These are phyloP conservation scores for Menidia menidia DNA, from an alignment of 2,797 vertebrate species.

Conservation along the genomic window DNA sequence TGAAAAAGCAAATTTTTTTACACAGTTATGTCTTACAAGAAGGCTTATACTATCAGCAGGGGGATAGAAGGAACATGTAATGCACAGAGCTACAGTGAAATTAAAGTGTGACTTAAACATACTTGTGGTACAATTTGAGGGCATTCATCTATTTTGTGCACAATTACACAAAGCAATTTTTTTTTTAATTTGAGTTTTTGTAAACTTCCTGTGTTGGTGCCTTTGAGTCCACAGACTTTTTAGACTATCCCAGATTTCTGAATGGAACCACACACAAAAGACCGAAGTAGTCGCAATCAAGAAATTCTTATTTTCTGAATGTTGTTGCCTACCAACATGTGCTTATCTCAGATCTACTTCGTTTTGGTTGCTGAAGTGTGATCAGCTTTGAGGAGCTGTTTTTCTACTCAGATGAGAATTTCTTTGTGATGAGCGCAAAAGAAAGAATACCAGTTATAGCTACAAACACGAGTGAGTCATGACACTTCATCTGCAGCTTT, in stretches of 20 bases:
- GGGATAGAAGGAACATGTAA: not conserved
- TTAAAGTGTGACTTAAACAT: conserved; percentile 21
- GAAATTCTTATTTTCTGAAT: not conserved
- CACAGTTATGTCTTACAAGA: not conserved
- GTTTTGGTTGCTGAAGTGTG: no score
- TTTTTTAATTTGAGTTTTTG: not conserved
- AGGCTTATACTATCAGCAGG: conserved; percentile 4
- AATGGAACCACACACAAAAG: not conserved
- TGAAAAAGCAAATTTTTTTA: conserved; percentile 6
- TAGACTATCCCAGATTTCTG: not conserved
- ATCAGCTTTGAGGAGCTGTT: no score
- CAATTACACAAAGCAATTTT: conserved; percentile 8
- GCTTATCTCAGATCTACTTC: not conserved
- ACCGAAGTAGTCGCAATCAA: not conserved
- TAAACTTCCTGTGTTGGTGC: not conserved
- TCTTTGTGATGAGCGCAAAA: no score
- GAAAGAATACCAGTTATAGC: no score
- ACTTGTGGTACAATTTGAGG: conserved; percentile 9
- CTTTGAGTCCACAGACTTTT: conserved; percentile 1
- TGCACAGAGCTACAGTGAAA: no score
- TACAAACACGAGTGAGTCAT: no score
- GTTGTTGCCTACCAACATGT: not conserved
- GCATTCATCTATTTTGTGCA: conserved; percentile 17
- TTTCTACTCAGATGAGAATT: no score
- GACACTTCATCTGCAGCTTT: no score